phyloP scores from a whole-genome alignment of 2,113 vertebrate species.

The Dissostichus mawsoni region DNA sequence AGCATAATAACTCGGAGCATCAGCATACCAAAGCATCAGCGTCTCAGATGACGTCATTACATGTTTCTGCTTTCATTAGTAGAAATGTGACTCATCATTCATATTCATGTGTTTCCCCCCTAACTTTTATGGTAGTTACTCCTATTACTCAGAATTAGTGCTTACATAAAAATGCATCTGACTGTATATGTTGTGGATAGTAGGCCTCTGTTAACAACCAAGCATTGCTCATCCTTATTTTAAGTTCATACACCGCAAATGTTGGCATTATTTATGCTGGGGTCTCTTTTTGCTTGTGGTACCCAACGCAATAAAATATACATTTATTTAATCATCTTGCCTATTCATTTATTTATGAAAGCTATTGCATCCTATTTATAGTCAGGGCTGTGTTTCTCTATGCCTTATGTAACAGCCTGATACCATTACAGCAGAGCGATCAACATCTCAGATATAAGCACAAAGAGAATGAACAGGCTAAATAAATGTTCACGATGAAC shows the following conservation, averaged over 20 bases:
- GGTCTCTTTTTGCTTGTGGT: not conserved
- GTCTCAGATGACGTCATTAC: conserved; percentile 26
- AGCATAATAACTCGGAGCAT: conserved; percentile 35
- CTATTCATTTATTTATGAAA: conserved; percentile 47
- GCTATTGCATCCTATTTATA: not conserved
- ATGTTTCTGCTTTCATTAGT: conserved; percentile 23
- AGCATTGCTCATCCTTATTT: conserved; percentile 12
- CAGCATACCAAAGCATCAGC: conserved; percentile 16
- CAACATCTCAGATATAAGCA: conserved; percentile 4
- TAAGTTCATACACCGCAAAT: not conserved
- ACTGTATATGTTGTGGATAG: not conserved
- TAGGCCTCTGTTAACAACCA: not conserved
- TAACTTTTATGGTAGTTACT: not conserved
- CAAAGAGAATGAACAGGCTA: conserved; percentile 12
- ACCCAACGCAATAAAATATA: conserved; percentile 5
- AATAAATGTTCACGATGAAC: not conserved
- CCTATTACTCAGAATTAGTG: not conserved
- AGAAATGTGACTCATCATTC: conserved; percentile 37
- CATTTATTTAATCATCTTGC: conserved; percentile 29
- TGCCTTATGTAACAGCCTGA: conserved; percentile 28
- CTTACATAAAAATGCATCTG: not conserved
- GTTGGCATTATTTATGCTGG: conserved; percentile 4
- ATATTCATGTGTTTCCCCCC: conserved; percentile 4
- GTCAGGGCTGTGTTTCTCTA: conserved; percentile 13
- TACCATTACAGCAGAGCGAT: not conserved